Conservation (phyloP, 2,888 invertebrate species). For the Drosophila neonasuta region DNA sequence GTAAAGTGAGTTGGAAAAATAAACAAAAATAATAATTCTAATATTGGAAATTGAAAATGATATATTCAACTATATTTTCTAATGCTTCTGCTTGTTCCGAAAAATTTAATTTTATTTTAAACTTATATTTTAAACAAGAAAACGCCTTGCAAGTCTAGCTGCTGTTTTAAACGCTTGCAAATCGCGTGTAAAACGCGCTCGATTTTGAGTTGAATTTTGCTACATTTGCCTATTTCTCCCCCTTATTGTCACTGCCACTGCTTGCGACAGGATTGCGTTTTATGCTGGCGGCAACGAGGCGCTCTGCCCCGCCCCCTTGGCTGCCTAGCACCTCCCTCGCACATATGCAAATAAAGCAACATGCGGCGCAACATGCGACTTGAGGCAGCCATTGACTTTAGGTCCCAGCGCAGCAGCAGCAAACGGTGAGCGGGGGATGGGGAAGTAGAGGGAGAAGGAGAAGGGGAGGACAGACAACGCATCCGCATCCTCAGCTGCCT, state of each 20-base stretch:
- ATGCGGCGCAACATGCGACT: constrained; percentile 62
- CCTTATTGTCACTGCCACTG: constrained; percentile 12
- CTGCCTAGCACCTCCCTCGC: constrained; percentile 25
- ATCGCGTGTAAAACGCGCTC: constrained; percentile 24
- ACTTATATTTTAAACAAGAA: neutral
- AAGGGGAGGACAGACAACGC: constrained; percentile 19
- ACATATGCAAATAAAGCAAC: constrained; percentile 73
- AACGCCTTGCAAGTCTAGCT: neutral
- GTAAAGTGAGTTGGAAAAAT: neutral
- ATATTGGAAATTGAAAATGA: neutral
- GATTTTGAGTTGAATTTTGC: constrained; percentile 19
- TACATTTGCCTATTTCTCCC: constrained; percentile 39
- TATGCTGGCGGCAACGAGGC: constrained; percentile 51
- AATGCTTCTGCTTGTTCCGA: neutral
- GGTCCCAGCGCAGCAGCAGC: constrained; percentile 25
- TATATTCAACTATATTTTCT: neutral
- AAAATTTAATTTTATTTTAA: neutral
- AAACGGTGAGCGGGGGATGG: neutral
- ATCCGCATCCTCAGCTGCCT: constrained; percentile 56
- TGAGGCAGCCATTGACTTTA: constrained; percentile 36
- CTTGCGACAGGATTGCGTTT: constrained; percentile 32
- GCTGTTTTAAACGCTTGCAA: neutral
- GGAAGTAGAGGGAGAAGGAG: neutral
- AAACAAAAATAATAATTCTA: neutral
- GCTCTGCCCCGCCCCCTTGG: constrained; percentile 17